phyloP scores from a whole-genome alignment of 2,113 vertebrate genomes.

The Poecile atricapillus region DNA sequence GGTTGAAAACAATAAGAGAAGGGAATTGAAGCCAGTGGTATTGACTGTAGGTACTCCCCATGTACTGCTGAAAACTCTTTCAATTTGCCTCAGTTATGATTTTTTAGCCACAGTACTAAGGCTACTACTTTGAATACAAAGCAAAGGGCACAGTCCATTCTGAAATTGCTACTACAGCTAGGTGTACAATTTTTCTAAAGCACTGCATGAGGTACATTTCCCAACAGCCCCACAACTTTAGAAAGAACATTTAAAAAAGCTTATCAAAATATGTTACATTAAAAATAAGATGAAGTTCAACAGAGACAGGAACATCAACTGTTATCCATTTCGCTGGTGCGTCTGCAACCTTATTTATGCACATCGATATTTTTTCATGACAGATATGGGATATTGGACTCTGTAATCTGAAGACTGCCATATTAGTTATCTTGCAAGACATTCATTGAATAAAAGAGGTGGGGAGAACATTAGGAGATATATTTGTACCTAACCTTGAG shows the following conservation, averaged over 20 bases:
- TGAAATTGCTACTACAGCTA: background rate
- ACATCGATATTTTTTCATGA: background rate
- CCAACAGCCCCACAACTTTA: background rate
- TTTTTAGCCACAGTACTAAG: background rate
- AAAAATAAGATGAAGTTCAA: background rate
- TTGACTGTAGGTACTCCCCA: background rate
- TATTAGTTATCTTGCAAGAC: background rate
- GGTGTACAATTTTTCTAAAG: background rate
- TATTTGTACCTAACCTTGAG: background rate
- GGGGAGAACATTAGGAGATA: background rate
- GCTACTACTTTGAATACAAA: background rate
- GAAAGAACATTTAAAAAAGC: background rate
- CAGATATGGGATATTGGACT: background rate
- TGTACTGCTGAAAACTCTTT: background rate
- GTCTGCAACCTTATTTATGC: background rate
- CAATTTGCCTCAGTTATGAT: background rate
- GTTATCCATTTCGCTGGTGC: background rate
- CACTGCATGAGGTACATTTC: background rate
- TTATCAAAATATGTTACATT: background rate
- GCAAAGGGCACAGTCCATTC: background rate
- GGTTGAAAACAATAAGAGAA: background rate
- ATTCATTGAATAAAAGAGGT: background rate
- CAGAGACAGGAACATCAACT: background rate
- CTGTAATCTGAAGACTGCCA: background rate
- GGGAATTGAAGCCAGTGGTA: background rate